Conservation (phyloP, 2,113 vertebrate genomes). For the Cyprinus carpio region DNA sequence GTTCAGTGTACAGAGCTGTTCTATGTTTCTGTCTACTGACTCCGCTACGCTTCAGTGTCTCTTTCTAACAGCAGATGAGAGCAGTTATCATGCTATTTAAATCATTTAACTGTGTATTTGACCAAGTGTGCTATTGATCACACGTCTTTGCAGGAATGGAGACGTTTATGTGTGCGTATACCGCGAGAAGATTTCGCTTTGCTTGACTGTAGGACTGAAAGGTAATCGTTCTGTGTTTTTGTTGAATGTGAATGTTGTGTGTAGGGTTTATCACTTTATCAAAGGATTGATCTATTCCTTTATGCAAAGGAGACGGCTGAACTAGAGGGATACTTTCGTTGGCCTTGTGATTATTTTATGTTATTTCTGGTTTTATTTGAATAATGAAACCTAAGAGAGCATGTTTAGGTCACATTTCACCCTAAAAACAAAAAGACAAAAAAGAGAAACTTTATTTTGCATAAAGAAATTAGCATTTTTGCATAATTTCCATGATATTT, state of each 20-base stretch:
- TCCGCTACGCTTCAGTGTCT: conserved; percentile 78
- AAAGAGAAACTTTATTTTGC: background rate
- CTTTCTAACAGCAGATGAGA: conserved; percentile 64
- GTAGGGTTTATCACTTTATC: conserved; percentile 44
- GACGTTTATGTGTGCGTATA: conserved; percentile 53
- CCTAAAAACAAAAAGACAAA: background rate
- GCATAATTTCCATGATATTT: background rate
- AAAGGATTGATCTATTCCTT: conserved; percentile 49
- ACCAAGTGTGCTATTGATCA: conserved; percentile 56
- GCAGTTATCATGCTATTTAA: conserved; percentile 53
- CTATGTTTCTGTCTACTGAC: conserved; percentile 84
- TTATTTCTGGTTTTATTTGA: background rate
- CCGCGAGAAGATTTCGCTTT: conserved; percentile 4
- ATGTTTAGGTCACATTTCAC: background rate
- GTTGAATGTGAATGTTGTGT: conserved; percentile 53
- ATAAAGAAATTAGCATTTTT: background rate
- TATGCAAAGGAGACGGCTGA: conserved; percentile 55
- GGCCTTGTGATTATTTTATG: background rate
- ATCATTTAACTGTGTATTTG: conserved; percentile 53
- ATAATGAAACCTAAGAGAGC: background rate
- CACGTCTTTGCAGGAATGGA: conserved; percentile 63
- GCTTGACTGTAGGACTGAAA: conserved; percentile 53
- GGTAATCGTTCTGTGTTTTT: conserved; percentile 51
- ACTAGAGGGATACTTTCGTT: conserved; percentile 22
- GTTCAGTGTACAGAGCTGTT: conserved; percentile 84